Percentiles rank a stretch among this genome's conserved stretches.
phyloP scores from a whole-genome alignment of 2,888 invertebrate species.

The Philereme transversata region DNA sequence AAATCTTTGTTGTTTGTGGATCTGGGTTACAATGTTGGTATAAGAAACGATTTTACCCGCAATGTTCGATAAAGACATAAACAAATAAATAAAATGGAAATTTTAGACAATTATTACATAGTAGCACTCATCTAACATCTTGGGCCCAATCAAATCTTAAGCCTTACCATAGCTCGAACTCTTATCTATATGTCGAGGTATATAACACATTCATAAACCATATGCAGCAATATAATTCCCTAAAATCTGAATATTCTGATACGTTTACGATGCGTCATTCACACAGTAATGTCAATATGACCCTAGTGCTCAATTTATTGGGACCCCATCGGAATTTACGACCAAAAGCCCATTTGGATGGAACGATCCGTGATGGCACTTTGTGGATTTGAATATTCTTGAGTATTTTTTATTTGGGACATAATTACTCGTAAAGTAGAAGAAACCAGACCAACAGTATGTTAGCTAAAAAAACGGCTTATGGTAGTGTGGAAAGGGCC shows the following conservation, averaged over 20 bases:
- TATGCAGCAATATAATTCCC: slow-evolving; percentile 27
- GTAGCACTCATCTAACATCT: neutral
- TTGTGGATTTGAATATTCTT: slow-evolving; percentile 37
- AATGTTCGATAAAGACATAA: too few species aligned
- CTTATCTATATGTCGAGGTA: slow-evolving; percentile 7
- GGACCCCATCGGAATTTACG: slow-evolving; percentile 51
- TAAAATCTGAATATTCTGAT: slow-evolving; percentile 36
- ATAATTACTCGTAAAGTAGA: slow-evolving; percentile 16
- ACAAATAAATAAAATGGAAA: neutral
- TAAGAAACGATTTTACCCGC: too few species aligned
- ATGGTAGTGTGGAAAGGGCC: neutral
- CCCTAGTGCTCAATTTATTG: slow-evolving; percentile 53
- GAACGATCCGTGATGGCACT: slow-evolving; percentile 45
- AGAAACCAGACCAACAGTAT: slow-evolving; percentile 11
- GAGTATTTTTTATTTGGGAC: slow-evolving; percentile 26
- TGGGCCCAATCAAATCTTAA: neutral
- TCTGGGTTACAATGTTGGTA: too few species aligned
- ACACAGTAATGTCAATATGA: slow-evolving; percentile 48
- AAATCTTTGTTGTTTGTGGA: too few species aligned
- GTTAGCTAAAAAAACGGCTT: neutral
- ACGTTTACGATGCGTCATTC: slow-evolving; percentile 40
- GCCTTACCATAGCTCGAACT: neutral
- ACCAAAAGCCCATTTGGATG: slow-evolving; percentile 43
- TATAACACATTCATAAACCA: slow-evolving; percentile 25
- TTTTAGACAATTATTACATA: neutral